phyloP scores from a whole-genome alignment of 2,888 invertebrate species.

The Phrixothrix hirtus region DNA sequence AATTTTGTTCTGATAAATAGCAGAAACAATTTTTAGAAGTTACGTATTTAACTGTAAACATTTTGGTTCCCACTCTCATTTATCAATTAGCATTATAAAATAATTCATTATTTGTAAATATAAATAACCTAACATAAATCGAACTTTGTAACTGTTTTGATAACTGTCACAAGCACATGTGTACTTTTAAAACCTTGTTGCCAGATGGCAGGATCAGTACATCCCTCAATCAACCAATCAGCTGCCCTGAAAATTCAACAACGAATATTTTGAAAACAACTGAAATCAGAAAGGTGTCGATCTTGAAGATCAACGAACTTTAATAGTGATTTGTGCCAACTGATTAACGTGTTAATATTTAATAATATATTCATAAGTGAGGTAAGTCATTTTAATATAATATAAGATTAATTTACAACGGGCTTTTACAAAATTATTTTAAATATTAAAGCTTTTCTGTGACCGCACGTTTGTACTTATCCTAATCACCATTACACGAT shows the following conservation, averaged over 20 bases:
- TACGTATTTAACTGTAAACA: conserved; percentile 56
- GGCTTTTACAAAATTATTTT: too few species aligned
- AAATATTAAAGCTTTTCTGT: too few species aligned
- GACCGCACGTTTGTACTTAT: too few species aligned
- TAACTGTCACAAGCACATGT: conserved; percentile 12
- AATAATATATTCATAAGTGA: conserved; percentile 8
- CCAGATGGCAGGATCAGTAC: conserved; percentile 15
- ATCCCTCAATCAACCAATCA: conserved; percentile 41
- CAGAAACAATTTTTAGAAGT: conserved; percentile 58
- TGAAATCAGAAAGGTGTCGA: conserved; percentile 40
- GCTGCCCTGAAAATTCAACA: conserved; percentile 35
- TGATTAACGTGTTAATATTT: conserved; percentile 5
- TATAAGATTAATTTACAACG: not conserved
- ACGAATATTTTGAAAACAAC: conserved; percentile 48
- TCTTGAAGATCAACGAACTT: conserved; percentile 44
- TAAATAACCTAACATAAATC: not conserved
- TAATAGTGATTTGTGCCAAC: conserved; percentile 28
- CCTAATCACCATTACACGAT: too few species aligned
- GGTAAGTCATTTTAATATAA: conserved; percentile 5
- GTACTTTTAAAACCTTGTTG: conserved; percentile 7
- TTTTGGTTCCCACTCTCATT: too few species aligned
- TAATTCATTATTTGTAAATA: not conserved
- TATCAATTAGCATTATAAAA: not conserved
- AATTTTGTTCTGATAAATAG: conserved; percentile 48
- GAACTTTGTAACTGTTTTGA: not conserved